Conservation (phyloP, 2,113 vertebrate species). For the Microcebus ravelobensis region DNA sequence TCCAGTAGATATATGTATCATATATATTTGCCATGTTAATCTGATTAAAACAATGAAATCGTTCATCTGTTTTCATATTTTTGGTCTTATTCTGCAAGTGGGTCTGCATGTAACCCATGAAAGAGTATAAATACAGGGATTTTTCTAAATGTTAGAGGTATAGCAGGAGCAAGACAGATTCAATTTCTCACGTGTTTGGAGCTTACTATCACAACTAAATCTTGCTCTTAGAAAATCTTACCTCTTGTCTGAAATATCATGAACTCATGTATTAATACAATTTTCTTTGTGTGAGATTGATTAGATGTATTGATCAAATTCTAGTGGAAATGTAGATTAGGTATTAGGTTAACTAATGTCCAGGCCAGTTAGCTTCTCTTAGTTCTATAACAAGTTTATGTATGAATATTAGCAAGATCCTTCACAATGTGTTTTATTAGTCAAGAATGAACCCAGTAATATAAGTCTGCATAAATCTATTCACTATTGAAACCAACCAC, state of each 20-base stretch:
- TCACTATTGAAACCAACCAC: background rate
- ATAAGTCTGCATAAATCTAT: background rate
- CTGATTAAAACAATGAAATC: constrained; percentile 32
- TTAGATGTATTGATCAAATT: background rate
- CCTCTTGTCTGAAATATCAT: background rate
- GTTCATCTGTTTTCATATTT: background rate
- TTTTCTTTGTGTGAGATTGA: background rate
- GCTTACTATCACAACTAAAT: background rate
- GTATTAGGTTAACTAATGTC: background rate
- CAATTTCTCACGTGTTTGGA: background rate
- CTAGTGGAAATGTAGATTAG: background rate
- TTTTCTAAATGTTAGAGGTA: background rate
- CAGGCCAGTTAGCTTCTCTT: background rate
- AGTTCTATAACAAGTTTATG: background rate
- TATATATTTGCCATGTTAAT: background rate
- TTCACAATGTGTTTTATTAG: background rate
- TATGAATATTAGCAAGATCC: background rate
- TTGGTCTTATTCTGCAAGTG: background rate
- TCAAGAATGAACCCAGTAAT: background rate
- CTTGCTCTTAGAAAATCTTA: background rate
- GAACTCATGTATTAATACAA: background rate
- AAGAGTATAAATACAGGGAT: background rate
- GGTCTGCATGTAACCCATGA: background rate
- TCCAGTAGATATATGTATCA: background rate
- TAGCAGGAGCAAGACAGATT: background rate